phyloP scores from a whole-genome alignment of 2,888 invertebrate genomes.

The Camponotus fellah region DNA sequence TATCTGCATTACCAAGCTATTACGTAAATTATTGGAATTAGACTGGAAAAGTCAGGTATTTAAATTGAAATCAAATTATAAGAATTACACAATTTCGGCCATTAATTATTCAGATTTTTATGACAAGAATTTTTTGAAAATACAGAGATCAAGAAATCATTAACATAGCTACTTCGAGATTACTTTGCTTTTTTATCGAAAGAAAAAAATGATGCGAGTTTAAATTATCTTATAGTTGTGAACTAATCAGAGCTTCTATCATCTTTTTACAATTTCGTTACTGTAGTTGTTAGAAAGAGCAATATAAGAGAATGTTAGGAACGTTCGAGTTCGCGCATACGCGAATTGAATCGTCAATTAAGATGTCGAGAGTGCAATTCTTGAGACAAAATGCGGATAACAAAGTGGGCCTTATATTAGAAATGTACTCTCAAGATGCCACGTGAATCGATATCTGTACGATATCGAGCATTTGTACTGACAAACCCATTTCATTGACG shows the following conservation, averaged over 20 bases:
- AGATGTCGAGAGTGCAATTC: conserved; percentile 25
- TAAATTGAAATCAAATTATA: not conserved
- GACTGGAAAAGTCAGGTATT: not conserved
- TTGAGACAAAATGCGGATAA: not conserved
- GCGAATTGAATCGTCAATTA: not conserved
- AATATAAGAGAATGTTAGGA: not conserved
- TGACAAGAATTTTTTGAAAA: not conserved
- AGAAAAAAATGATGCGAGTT: not conserved
- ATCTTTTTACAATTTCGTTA: not conserved
- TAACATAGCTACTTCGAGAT: not conserved
- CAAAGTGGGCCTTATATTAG: conserved; percentile 19
- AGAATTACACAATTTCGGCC: not conserved
- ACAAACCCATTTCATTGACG: conserved; percentile 6
- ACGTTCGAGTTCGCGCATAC: not conserved
- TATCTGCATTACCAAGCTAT: conserved; percentile 11
- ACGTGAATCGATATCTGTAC: conserved; percentile 18
- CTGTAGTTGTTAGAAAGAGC: not conserved
- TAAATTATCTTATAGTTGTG: conserved; percentile 6
- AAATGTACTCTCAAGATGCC: conserved; percentile 26
- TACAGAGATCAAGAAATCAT: conserved; percentile 1
- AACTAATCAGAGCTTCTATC: not conserved
- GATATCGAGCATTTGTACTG: conserved; percentile 3
- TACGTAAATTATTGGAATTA: conserved; percentile 3
- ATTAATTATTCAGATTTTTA: conserved; percentile 20
- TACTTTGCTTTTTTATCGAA: not conserved